A percentile compares a stretch with the other conserved stretches of the same genome.
Conservation (phyloP, 2,113 vertebrate genomes). For the Ameiurus melas region DNA sequence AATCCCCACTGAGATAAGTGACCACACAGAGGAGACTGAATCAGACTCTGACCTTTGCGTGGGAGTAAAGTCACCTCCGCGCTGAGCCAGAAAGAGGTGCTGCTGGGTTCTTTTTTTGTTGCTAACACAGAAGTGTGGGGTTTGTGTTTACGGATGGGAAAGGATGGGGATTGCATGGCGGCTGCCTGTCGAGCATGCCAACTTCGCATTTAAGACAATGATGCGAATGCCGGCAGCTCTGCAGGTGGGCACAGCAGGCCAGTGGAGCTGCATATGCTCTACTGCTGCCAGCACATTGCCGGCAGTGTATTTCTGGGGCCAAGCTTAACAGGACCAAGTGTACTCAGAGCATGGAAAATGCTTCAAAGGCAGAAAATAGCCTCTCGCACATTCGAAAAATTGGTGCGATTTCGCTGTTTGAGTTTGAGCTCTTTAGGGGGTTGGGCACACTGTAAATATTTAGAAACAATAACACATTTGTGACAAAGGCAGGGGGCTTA, state of each 20-base stretch:
- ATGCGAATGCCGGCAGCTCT: constrained; percentile 55
- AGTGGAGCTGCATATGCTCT: constrained; percentile 61
- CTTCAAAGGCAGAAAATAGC: constrained; percentile 67
- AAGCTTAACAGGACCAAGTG: constrained; percentile 57
- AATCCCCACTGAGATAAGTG: constrained; percentile 51
- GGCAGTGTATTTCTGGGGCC: constrained; percentile 61
- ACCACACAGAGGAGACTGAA: constrained; percentile 50
- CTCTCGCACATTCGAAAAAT: constrained; percentile 59
- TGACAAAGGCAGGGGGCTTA: constrained; percentile 32
- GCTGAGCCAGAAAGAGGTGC: constrained; percentile 42
- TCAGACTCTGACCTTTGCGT: constrained; percentile 55
- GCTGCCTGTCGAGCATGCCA: constrained; percentile 51
- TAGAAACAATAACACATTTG: constrained; percentile 56
- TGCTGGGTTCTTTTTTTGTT: constrained; percentile 45
- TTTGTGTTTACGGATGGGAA: constrained; percentile 35
- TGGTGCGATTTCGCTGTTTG: constrained; percentile 64
- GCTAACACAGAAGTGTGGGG: constrained; percentile 39
- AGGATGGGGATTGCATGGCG: constrained; percentile 44
- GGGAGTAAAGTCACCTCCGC: constrained; percentile 48
- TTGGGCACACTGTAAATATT: constrained; percentile 54
- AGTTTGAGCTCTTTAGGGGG: constrained; percentile 53
- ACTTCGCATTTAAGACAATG: constrained; percentile 60
- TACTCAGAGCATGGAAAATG: constrained; percentile 57
- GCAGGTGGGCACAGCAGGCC: constrained; percentile 56
- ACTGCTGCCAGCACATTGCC: constrained; percentile 56